phyloP scores from a whole-genome alignment of 2,888 invertebrate species.

The Salpingus planirostris region DNA sequence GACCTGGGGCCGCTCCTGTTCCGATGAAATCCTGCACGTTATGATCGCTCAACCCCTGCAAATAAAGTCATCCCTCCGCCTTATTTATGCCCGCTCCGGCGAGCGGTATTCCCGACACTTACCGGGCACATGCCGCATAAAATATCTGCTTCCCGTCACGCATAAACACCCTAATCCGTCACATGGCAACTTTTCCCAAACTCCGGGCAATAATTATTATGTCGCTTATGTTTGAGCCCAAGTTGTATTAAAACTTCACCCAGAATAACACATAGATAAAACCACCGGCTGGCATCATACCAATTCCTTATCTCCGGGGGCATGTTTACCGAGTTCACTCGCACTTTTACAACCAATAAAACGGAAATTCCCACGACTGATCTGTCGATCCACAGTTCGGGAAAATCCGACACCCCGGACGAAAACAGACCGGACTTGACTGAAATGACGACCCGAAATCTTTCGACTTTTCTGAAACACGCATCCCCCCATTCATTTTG shows the following conservation, averaged over 20 bases:
- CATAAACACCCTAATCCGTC: constrained; percentile 13
- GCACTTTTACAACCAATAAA: too few species aligned
- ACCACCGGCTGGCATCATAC: too few species aligned
- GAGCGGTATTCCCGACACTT: constrained; percentile 1
- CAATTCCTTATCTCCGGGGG: too few species aligned
- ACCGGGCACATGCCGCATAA: constrained; percentile 6
- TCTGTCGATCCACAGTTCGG: too few species aligned
- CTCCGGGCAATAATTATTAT: constrained; percentile 12
- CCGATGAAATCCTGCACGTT: constrained; percentile 19
- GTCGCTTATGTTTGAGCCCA: constrained; percentile 8
- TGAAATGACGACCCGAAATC: too few species aligned
- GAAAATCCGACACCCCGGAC: too few species aligned
- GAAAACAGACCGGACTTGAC: too few species aligned
- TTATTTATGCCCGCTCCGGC: constrained; percentile 8
- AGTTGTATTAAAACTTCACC: constrained; percentile 11
- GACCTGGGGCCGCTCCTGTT: constrained; percentile 13
- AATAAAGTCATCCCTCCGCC: constrained; percentile 16
- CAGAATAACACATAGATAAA: too few species aligned
- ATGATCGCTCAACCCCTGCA: constrained; percentile 17
- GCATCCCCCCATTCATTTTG: too few species aligned
- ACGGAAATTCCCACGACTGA: too few species aligned
- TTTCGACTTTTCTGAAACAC: too few species aligned
- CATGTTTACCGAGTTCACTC: too few species aligned
- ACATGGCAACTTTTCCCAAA: constrained; percentile 11
- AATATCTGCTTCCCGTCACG: constrained; percentile 9